Evolutionary conservation across 2,888 invertebrate species (phyloP).

Genomic region (Eupeodes luniger): DNA sequence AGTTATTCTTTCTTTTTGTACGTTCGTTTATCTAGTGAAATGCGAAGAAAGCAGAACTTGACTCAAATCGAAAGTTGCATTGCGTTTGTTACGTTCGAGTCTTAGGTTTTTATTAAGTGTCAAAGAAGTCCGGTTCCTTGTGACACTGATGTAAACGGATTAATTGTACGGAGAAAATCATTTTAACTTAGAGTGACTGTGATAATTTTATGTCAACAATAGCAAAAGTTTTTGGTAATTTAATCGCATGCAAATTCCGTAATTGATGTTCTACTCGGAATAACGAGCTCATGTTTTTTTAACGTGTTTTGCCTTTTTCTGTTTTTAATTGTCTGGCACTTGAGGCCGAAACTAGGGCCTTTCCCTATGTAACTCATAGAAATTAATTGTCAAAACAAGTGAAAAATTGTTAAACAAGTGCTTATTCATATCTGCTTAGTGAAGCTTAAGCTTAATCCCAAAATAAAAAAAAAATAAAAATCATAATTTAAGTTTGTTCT

Average conservation of each 20-base stretch:
- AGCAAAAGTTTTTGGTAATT: conserved; percentile 39
- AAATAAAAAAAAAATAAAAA: not conserved
- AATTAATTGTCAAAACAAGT: conserved; percentile 55
- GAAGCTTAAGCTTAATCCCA: conserved; percentile 57
- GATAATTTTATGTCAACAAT: conserved; percentile 26
- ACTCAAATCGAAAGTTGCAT: conserved; percentile 69
- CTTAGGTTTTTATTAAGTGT: conserved; percentile 3
- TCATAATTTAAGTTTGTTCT: conserved; percentile 31
- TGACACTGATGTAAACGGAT: conserved; percentile 60
- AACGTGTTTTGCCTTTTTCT: conserved; percentile 6
- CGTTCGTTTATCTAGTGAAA: conserved; percentile 48
- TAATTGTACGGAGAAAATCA: conserved; percentile 57
- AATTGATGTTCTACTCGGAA: conserved; percentile 6
- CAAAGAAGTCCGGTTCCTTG: conserved; percentile 63
- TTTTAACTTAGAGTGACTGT: conserved; percentile 25
- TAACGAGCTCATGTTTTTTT: conserved; percentile 1
- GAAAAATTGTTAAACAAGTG: conserved; percentile 46
- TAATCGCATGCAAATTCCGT: conserved; percentile 29
- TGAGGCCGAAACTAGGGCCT: conserved; percentile 5
- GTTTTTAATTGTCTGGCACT: conserved; percentile 18
- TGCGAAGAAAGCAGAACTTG: conserved; percentile 74
- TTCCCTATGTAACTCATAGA: not conserved
- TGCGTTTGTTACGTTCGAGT: conserved; percentile 33
- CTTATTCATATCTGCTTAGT: conserved; percentile 50
- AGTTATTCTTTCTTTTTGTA: not conserved